Evolutionary conservation across 2,113 vertebrate species (phyloP).

Genomic region (Campylorhamphus procurvoides): DNA sequence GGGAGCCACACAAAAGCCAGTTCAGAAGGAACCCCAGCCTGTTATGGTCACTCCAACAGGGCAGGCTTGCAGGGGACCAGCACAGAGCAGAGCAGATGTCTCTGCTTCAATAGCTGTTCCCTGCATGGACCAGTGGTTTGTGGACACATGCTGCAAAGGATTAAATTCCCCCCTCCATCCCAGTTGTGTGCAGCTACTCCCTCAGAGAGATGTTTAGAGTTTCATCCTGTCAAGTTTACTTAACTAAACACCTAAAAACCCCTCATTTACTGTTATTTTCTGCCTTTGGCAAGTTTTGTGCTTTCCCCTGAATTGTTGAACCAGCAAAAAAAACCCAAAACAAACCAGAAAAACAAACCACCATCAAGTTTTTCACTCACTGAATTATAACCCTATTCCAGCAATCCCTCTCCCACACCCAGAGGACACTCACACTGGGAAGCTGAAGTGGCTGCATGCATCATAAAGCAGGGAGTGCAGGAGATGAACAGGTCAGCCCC

Average conservation of each 20-base stretch:
- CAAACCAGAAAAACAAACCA: not conserved
- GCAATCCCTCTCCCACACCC: not conserved
- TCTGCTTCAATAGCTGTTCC: not conserved
- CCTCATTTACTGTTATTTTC: not conserved
- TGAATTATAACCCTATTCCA: not conserved
- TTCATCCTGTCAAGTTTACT: not conserved
- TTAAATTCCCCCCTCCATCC: not conserved
- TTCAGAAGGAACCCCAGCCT: not conserved
- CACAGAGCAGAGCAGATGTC: not conserved
- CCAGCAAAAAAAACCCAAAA: not conserved
- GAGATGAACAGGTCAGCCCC: slow-evolving; percentile 4
- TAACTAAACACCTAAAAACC: not conserved
- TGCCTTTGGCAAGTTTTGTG: not conserved
- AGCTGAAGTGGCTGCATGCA: not conserved
- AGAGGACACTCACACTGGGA: not conserved
- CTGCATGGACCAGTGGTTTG: not conserved
- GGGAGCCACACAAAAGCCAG: not conserved
- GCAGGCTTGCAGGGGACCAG: not conserved
- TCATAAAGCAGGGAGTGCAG: not conserved
- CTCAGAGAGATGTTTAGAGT: not conserved
- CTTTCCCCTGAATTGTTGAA: not conserved
- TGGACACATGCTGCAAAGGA: not conserved
- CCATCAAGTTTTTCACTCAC: not conserved
- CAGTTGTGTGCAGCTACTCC: not conserved
- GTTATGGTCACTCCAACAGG: not conserved